Base-by-base conservation (phyloP, 1,140 invertebrate genomes). In the Sinella curviseta region DNA sequence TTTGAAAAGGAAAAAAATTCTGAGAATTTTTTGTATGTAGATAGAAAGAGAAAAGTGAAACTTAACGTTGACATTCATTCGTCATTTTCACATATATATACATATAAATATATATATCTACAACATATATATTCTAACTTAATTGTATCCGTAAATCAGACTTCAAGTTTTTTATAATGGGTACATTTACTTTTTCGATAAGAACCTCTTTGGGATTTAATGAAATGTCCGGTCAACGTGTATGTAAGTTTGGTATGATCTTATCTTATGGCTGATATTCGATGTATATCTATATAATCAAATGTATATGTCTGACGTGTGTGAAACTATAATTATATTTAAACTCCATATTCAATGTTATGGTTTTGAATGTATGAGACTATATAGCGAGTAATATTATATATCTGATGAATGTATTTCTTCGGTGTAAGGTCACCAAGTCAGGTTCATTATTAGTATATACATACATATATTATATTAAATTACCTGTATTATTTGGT, bases 391-490 rank as follows among this genome's bases (percentile, higher is more conserved):
- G 17, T 8, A 17, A 12, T 60, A 60, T 60, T 14, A 17, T 17
- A 60, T 60, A 24, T 17, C 24, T 60, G 24, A 3, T 4, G 3
- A 26, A 17, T 60, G 55, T 60, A 60, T 4, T 17, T 60, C 55
- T 60, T 60, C 14, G 55, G 55, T 60, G 55, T 12, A n/a, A n/a
- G 55, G 55, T 60, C 55, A 60, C 55, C 55, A 60, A 60, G 55
- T 60, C 55, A 60, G 55, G 55, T 60, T 60, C 55, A 60, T 60
- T n/a, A 17, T 60, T 60, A n/a, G 55, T n/a, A n/a, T n/a, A n/a
- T n/a, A n/a, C n/a, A n/a, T n/a, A n/a, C n/a, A n/a, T n/a, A n/a
- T n/a, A n/a, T n/a, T n/a, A n/a, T n/a, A n/a, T n/a, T n/a, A n/a
- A n/a, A n/a, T n/a, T n/a, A n/a, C n/a, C n/a, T n/a, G n/a, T n/a